Percentiles rank a stretch among this genome's conserved stretches.
Conservation (phyloP, 2,113 vertebrate genomes). For the Ellobius talpinus region DNA sequence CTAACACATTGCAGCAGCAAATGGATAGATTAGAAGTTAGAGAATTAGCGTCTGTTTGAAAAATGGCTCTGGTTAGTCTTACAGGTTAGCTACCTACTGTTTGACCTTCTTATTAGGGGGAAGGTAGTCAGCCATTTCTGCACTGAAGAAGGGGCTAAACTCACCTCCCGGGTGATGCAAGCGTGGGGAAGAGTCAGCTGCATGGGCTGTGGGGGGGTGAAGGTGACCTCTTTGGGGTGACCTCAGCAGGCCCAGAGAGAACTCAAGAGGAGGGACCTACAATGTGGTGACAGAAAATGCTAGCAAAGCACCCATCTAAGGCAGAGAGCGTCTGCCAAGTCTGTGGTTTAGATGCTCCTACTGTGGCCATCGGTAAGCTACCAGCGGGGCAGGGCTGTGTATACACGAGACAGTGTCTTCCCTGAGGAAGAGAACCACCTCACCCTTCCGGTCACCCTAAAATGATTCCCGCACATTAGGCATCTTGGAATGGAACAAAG, state of each 20-base stretch:
- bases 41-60: neutral
- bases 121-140: neutral
- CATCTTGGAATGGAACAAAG: neutral
- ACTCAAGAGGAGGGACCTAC: too few relatives aligned
- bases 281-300: neutral
- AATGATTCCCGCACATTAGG: neutral
- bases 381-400: accelerated
- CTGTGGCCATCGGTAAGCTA: accelerated
- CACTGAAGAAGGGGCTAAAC: neutral
- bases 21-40: neutral
- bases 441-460: neutral
- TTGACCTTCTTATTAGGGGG: too few relatives aligned
- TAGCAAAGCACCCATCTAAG: neutral
- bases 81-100: too few relatives aligned
- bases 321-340: too few relatives aligned
- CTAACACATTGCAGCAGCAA: neutral
- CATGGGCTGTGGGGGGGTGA: accelerated
- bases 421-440: neutral
- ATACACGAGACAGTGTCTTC: neutral
- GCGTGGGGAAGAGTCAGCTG: neutral
- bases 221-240: neutral
- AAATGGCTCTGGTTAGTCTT: neutral
- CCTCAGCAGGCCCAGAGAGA: neutral
- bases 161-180: neutral
- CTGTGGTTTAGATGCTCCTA: neutral